phyloP scores from a whole-genome alignment of 2,888 invertebrate species.

The Sycophila texana region DNA sequence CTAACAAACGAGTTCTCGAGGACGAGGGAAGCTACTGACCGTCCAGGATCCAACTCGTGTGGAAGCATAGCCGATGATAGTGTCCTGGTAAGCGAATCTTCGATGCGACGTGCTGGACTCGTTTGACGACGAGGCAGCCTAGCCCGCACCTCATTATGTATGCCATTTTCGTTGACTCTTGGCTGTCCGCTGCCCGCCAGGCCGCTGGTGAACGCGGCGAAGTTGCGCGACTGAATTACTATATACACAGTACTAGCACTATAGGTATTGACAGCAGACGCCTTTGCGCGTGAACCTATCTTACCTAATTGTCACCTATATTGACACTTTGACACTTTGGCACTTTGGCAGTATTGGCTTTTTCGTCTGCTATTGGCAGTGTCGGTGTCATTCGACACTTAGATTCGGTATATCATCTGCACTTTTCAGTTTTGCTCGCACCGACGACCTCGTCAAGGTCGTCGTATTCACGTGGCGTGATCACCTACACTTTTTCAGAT shows the following conservation, averaged over 20 bases:
- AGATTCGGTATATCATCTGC: not conserved
- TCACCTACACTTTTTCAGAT: not conserved
- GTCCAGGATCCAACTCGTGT: slow-evolving; percentile 70
- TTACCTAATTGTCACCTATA: not conserved
- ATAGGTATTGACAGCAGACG: not conserved
- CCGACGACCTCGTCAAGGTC: slow-evolving; percentile 21
- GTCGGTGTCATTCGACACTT: not conserved
- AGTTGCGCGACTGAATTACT: not conserved
- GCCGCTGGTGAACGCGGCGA: slow-evolving; percentile 1
- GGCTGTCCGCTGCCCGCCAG: not conserved
- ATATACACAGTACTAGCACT: not conserved
- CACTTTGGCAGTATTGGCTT: too few relatives aligned
- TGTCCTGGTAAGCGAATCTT: slow-evolving; percentile 64
- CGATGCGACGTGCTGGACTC: slow-evolving; percentile 62
- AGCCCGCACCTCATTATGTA: slow-evolving; percentile 68
- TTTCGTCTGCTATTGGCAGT: too few relatives aligned
- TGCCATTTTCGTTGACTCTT: slow-evolving; percentile 65
- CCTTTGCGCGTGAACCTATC: not conserved
- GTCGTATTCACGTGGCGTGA: slow-evolving; percentile 24
- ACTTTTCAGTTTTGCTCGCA: slow-evolving; percentile 11
- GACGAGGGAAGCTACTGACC: slow-evolving; percentile 63
- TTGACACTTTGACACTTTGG: too few relatives aligned
- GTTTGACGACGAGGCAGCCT: slow-evolving; percentile 63
- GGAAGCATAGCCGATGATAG: slow-evolving; percentile 71
- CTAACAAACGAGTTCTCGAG: slow-evolving; percentile 51